Base-by-base conservation (phyloP, 2,888 invertebrate genomes). In the Oxytorus armatus region DNA sequence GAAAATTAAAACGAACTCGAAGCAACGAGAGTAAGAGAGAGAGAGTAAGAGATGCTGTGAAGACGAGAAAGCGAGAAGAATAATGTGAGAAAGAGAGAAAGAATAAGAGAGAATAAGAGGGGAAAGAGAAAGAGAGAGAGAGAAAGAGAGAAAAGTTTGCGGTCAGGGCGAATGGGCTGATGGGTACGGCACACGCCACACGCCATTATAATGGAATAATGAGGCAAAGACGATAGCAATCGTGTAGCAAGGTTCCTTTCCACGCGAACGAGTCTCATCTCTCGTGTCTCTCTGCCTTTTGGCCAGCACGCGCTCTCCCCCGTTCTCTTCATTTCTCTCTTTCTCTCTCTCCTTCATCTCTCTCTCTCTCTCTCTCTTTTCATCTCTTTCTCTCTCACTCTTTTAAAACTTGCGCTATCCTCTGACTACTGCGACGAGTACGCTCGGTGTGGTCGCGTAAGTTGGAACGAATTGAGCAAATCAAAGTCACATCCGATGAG, bases 401-500 rank as follows among this genome's bases (percentile, higher is more conserved):
- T 49, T 16, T 51, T 70, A 21, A 59, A 70, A 61, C 55, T 47
- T 51, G n/a, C 57, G 68, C 68, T 74, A 44, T 59, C 29, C 44
- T 47, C 51, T 44, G 73, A 70, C 65, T 16, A 66, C 63, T 39
- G 65, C 47, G 75, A 57, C 73, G 81, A 82, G 79, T 77, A 73
- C 78, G 80, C 75, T 79, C 82, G 83, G 69, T 49, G 76, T 49
- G 76, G 80, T 81, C 81, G 79, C 82, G 77, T 82, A 86, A 88
- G 85, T 87, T 90, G 86, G 88, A 89, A 85, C 88, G 89, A 90
- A 90, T 90, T 90, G 90, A 90, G 90, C 90, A 90, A 90, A 90
- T 90, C 90, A 90, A 88, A 90, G 90, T 87, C 89, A 90, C 90
- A 90, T 90, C 90, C 90, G 90, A 90, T 90, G 90, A 90, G 90